These are phyloP conservation scores for Dipodomys spectabilis DNA, from an alignment of 2,113 vertebrate genomes.

Conservation along the genomic window DNA sequence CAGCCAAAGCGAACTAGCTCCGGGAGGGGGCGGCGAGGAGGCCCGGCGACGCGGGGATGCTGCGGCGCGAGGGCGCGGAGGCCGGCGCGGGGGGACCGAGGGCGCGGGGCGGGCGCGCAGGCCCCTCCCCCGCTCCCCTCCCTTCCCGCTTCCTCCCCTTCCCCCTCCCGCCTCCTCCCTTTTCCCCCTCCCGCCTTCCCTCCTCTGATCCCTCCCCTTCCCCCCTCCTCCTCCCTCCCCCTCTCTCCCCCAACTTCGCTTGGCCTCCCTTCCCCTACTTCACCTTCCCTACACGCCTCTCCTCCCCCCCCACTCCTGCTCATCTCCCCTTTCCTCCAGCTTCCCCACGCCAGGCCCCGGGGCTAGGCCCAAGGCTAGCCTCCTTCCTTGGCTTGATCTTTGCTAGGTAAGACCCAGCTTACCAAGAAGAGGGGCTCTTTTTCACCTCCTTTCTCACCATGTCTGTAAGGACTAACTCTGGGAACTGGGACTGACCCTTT, in stretches of 20 bases:
- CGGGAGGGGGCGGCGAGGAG: neutral
- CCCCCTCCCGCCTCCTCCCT: neutral
- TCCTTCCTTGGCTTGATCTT: neutral
- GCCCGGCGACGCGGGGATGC: slow-evolving; percentile 43
- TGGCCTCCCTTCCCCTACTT: neutral
- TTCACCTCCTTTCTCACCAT: neutral
- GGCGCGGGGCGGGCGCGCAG: slow-evolving; percentile 15
- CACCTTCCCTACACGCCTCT: neutral
- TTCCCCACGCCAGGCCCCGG: too few species aligned
- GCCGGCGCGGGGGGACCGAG: slow-evolving; percentile 42
- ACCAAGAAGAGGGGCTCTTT: neutral
- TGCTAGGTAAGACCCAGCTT: neutral
- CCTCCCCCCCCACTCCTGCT: too few species aligned
- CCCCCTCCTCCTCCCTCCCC: neutral
- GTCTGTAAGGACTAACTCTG: neutral
- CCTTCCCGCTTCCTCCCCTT: neutral
- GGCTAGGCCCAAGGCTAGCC: neutral
- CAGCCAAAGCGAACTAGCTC: neutral
- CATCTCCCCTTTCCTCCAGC: too few species aligned
- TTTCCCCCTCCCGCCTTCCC: neutral
- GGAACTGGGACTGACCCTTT: neutral
- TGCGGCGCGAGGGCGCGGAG: slow-evolving; percentile 53
- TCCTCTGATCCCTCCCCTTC: neutral
- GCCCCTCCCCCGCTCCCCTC: slow-evolving; percentile 44
- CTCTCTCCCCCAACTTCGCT: neutral